Conservation (phyloP, 2,113 vertebrate genomes). For the Callionymus lyra region DNA sequence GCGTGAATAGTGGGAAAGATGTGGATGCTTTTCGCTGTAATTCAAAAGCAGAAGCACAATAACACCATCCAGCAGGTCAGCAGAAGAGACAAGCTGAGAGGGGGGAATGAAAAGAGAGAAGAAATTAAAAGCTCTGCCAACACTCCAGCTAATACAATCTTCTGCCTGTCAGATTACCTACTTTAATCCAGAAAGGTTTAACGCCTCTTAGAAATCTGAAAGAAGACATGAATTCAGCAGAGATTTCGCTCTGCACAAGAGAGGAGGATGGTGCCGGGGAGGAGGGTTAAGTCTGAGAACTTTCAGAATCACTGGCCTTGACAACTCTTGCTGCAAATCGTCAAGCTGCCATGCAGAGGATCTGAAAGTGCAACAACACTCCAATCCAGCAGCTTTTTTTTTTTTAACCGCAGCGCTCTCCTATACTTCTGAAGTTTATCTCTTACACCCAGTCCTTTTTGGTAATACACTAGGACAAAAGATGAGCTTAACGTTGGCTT, state of each 20-base stretch:
- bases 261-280: slow-evolving; percentile 37
- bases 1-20: slow-evolving; percentile 34
- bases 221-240: slow-evolving; percentile 66
- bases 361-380: slow-evolving; percentile 20
- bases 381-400: slow-evolving; percentile 2
- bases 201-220: slow-evolving; percentile 66
- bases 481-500: slow-evolving; percentile 38
- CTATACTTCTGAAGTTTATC: slow-evolving; percentile 3
- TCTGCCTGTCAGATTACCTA: slow-evolving; percentile 70
- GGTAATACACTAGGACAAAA: slow-evolving; percentile 18
- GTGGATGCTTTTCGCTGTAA: slow-evolving; percentile 49
- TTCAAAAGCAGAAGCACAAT: slow-evolving; percentile 52
- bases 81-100: slow-evolving; percentile 38
- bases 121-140: slow-evolving; percentile 68
- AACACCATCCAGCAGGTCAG: slow-evolving; percentile 59
- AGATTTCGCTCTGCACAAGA: slow-evolving; percentile 44
- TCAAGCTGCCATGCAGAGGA: slow-evolving; percentile 33
- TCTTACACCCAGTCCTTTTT: neutral
- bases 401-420: neutral
- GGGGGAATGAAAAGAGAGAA: slow-evolving; percentile 36
- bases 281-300: slow-evolving; percentile 49
- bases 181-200: slow-evolving; percentile 73
- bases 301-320: slow-evolving; percentile 44
- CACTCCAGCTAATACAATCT: slow-evolving; percentile 65
- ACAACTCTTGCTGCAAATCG: slow-evolving; percentile 33